Evolutionary conservation across 2,797 vertebrate species (phyloP).

Genomic region (Adrianichthys oophorus): DNA sequence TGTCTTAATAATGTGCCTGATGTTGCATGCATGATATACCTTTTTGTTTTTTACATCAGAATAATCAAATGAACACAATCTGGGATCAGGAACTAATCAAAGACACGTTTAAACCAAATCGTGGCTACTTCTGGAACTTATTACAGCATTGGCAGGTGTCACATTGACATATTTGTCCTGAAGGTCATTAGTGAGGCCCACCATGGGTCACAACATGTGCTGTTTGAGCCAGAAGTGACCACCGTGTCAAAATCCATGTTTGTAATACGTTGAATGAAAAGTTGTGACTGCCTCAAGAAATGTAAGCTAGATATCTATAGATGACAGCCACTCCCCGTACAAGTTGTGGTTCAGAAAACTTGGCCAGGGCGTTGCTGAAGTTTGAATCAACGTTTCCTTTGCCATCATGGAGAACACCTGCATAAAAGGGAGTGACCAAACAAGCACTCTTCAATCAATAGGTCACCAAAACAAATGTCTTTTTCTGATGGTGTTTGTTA

Average conservation of each 20-base stretch:
- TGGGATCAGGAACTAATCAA: neutral
- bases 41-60: neutral
- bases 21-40: neutral
- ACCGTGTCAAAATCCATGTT: neutral
- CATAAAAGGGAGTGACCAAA: neutral
- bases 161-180: neutral
- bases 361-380: neutral
- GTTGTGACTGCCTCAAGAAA: neutral
- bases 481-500: conserved; percentile 29
- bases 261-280: neutral
- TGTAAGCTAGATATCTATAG: no score
- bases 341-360: no score
- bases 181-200: neutral
- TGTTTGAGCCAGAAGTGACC: neutral
- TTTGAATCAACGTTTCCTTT: neutral
- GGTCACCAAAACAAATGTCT: conserved; percentile 6
- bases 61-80: conserved; percentile 3
- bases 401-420: neutral
- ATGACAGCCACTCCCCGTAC: no score
- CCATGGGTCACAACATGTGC: neutral
- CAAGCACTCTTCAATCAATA: conserved; percentile 7
- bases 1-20: conserved; percentile 5
- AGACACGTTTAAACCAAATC: neutral
- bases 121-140: neutral
- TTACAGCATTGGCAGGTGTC: neutral